These are phyloP conservation scores for Ammodytes marinus DNA, from an alignment of 2,113 vertebrate species.

Conservation along the genomic window DNA sequence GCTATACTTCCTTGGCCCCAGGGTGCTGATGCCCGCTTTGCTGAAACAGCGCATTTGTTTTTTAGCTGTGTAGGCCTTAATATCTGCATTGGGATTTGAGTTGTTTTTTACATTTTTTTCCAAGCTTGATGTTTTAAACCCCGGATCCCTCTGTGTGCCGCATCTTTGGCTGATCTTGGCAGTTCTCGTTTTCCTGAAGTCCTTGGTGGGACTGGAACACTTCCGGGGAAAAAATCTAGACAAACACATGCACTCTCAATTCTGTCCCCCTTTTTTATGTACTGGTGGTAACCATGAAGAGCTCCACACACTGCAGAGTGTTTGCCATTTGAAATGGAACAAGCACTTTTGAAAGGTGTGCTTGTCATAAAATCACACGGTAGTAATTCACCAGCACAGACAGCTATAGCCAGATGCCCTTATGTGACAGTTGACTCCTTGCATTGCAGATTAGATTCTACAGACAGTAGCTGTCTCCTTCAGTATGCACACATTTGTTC, in stretches of 20 bases:
- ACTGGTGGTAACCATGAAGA: not conserved
- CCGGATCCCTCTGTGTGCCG: conserved; percentile 40
- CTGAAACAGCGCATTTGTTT: conserved; percentile 77
- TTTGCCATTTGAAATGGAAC: conserved; percentile 27
- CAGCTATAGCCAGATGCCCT: conserved; percentile 61
- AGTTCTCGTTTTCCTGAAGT: conserved; percentile 67
- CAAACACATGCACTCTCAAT: conserved; percentile 52
- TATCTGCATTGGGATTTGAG: conserved; percentile 75
- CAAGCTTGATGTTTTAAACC: conserved; percentile 66
- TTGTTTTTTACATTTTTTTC: conserved; percentile 70
- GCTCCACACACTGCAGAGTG: conserved; percentile 6
- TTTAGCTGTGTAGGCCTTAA: conserved; percentile 73
- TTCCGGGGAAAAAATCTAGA: conserved; percentile 54
- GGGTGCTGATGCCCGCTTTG: conserved; percentile 63
- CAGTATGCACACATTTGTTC: conserved; percentile 48
- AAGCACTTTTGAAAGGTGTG: conserved; percentile 28
- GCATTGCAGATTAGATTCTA: conserved; percentile 57
- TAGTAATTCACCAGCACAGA: conserved; percentile 36
- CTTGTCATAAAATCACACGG: conserved; percentile 44
- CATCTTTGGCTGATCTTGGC: conserved; percentile 77
- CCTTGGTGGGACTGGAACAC: conserved; percentile 69
- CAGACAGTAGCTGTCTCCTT: conserved; percentile 66
- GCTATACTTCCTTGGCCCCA: conserved; percentile 58
- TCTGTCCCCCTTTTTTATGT: not conserved
- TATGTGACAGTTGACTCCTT: conserved; percentile 57